Conservation (phyloP, 1,140 invertebrate genomes). For the Hyles vespertilio region DNA sequence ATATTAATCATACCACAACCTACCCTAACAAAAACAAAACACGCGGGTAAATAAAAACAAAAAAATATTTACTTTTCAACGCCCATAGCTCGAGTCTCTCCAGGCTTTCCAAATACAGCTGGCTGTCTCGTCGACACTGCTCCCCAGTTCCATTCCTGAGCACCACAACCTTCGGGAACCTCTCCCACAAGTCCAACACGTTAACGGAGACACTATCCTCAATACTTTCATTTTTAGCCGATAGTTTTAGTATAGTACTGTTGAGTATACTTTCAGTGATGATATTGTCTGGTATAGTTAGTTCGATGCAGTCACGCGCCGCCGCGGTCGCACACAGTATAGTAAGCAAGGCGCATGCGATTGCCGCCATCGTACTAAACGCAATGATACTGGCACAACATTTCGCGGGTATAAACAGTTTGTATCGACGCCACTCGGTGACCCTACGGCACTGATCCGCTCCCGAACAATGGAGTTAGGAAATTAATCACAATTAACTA, state of each 20-base stretch:
- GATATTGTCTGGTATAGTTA: slow-evolving; percentile 44
- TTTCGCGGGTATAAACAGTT: slow-evolving; percentile 15
- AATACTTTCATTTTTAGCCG: slow-evolving; percentile 43
- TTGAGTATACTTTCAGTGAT: slow-evolving; percentile 50
- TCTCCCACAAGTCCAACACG: slow-evolving; percentile 53
- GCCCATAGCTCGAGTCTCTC: slow-evolving; percentile 77
- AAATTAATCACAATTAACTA: slow-evolving; percentile 4
- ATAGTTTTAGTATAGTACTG: slow-evolving; percentile 49
- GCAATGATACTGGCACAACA: slow-evolving; percentile 39
- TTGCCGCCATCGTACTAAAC: slow-evolving; percentile 47
- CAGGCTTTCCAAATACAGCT: slow-evolving; percentile 61
- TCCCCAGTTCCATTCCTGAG: slow-evolving; percentile 60
- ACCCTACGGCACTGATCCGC: slow-evolving; percentile 10
- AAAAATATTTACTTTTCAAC: slow-evolving; percentile 74
- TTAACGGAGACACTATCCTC: slow-evolving; percentile 41
- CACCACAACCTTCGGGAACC: slow-evolving; percentile 61
- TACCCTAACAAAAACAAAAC: slow-evolving; percentile 12
- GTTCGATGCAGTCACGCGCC: slow-evolving; percentile 62
- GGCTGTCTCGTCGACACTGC: slow-evolving; percentile 64
- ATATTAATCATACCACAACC: background rate
- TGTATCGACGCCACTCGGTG: slow-evolving; percentile 1
- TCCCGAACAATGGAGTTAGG: slow-evolving; percentile 17
- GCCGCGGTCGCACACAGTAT: slow-evolving; percentile 28
- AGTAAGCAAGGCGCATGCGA: slow-evolving; percentile 47
- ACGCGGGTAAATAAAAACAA: slow-evolving; percentile 4